A percentile compares a stretch with the other conserved stretches of the same genome.
Evolutionary conservation across 92 coral and sea anemone genomes (phyloP).

Genomic region (Heliopora coerulea): DNA sequence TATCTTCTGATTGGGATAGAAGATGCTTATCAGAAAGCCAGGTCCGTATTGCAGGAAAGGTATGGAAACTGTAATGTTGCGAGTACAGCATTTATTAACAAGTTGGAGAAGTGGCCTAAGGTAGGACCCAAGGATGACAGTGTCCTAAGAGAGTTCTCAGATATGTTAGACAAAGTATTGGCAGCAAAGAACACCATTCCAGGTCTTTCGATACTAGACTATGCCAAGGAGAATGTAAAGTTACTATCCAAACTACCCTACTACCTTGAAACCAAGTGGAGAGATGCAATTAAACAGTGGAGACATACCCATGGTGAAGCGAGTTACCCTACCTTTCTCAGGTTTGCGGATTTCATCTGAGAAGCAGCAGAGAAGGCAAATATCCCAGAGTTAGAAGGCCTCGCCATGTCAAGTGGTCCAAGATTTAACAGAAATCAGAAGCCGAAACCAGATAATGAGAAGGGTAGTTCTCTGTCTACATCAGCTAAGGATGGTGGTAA

Average conservation of each 20-base stretch:
- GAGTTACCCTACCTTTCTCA: slow-evolving; percentile 52
- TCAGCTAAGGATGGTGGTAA: background rate
- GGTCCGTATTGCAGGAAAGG: slow-evolving; percentile 41
- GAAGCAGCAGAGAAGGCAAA: slow-evolving; percentile 58
- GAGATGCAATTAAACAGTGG: background rate
- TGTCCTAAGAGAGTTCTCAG: slow-evolving; percentile 59
- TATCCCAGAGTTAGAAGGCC: slow-evolving; percentile 60
- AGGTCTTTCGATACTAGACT: slow-evolving; percentile 55
- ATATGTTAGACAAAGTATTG: slow-evolving; percentile 49
- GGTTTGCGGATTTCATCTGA: slow-evolving; percentile 54
- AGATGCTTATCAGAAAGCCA: slow-evolving; percentile 60
- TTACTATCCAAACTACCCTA: slow-evolving; percentile 58
- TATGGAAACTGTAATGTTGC: slow-evolving; percentile 62
- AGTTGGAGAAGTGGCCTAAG: slow-evolving; percentile 60
- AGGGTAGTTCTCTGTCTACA: no score
- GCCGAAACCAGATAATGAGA: background rate
- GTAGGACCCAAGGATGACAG: slow-evolving; percentile 55
- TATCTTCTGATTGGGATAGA: slow-evolving; percentile 39
- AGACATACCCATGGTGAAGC: background rate
- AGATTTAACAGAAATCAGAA: slow-evolving; percentile 18
- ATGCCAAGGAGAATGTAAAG: slow-evolving; percentile 61
- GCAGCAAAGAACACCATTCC: slow-evolving; percentile 47
- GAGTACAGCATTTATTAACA: slow-evolving; percentile 58
- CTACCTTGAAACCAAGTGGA: slow-evolving; percentile 10
- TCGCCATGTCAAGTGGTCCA: slow-evolving; percentile 29